Conservation (phyloP, 2,113 vertebrate species). For the Dissostichus mawsoni region DNA sequence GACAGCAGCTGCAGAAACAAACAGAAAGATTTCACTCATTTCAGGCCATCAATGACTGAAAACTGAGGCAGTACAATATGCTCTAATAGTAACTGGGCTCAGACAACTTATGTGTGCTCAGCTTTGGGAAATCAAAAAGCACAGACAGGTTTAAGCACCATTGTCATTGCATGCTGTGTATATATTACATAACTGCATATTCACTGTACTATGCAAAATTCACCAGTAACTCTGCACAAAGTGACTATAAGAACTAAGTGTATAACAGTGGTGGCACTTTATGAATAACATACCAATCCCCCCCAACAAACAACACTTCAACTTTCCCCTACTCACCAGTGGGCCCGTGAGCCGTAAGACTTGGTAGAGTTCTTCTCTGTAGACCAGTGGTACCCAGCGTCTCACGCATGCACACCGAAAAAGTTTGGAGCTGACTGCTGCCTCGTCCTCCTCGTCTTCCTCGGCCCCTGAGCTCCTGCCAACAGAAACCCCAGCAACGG, state of each 20-base stretch:
- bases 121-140: conserved; percentile 18
- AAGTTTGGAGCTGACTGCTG: conserved; percentile 64
- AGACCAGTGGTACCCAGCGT: conserved; percentile 75
- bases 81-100: background rate
- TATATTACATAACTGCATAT: background rate
- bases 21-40: background rate
- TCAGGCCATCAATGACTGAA: background rate
- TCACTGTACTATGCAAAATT: background rate
- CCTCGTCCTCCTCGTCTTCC: conserved; percentile 59
- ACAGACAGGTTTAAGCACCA: background rate
- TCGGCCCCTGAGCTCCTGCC: conserved; percentile 33
- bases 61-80: background rate
- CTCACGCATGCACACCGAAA: conserved; percentile 65
- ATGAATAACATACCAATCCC: background rate
- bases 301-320: conserved; percentile 11
- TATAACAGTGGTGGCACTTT: background rate
- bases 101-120: background rate
- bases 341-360: conserved; percentile 79
- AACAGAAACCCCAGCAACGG: conserved; percentile 47
- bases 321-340: conserved; percentile 78
- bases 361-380: conserved; percentile 83
- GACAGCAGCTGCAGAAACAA: conserved; percentile 86
- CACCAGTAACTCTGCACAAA: background rate
- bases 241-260: background rate
- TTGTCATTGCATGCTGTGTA: background rate